These are phyloP conservation scores for Radopholus similis DNA, from an alignment of 1,140 invertebrate species.

Conservation along the genomic window DNA sequence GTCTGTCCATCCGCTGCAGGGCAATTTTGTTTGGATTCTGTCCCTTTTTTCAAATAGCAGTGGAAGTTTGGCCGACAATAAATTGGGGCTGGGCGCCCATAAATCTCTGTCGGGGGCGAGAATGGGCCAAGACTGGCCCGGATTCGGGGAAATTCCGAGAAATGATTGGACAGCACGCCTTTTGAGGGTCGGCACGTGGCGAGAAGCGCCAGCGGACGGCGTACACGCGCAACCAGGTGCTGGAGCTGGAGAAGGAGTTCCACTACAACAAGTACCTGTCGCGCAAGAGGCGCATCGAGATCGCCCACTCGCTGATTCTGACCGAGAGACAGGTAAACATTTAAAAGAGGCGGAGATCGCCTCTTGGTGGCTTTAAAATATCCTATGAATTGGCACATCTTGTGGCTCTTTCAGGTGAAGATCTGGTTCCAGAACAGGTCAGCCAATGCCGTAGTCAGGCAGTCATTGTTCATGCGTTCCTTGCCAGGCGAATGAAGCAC, in stretches of 20 bases:
- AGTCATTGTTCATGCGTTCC: not conserved
- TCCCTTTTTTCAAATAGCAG: too few relatives aligned
- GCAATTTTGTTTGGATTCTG: too few relatives aligned
- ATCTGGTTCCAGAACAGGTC: constrained; percentile 67
- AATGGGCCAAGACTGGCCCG: not conserved
- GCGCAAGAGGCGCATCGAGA: constrained; percentile 74
- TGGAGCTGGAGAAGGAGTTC: constrained; percentile 93
- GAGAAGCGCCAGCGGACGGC: constrained; percentile 84
- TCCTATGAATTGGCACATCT: not conserved
- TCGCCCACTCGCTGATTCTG: constrained; percentile 79
- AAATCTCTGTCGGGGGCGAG: not conserved
- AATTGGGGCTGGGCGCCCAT: constrained; percentile 1
- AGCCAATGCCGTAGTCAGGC: constrained; percentile 56
- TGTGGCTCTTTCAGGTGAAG: constrained; percentile 66
- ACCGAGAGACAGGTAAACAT: constrained; percentile 83
- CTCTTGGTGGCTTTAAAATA: constrained; percentile 18
- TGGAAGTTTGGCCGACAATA: constrained; percentile 8
- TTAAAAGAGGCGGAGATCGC: too few relatives aligned
- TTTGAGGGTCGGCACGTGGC: constrained; percentile 31
- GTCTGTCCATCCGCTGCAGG: not conserved
- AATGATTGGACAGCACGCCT: not conserved
- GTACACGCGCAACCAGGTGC: constrained; percentile 90
- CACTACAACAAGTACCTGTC: constrained; percentile 81
- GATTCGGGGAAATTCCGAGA: not conserved
- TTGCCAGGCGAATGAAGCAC: constrained; percentile 40